Percentiles rank a stretch among this genome's conserved stretches.
Evolutionary conservation across 2,888 invertebrate species (phyloP).

Genomic region (Tiliacea aurago): DNA sequence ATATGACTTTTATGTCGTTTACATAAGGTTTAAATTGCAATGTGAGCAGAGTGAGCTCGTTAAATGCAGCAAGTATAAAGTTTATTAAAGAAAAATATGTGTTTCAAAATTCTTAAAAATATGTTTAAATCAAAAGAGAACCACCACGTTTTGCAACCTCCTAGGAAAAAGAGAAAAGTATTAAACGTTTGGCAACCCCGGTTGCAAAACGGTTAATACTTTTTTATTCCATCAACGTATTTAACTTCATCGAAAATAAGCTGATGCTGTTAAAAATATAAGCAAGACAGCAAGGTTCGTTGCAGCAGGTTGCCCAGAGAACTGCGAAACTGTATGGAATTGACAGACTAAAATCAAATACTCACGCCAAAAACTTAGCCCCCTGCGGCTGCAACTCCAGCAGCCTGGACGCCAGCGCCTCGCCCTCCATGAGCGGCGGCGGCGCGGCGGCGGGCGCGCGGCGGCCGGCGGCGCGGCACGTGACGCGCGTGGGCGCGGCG

Average conservation of each 20-base stretch:
- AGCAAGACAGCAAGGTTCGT: not conserved
- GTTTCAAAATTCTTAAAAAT: not conserved
- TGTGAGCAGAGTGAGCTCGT: not conserved
- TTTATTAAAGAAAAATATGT: not conserved
- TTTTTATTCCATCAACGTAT: not conserved
- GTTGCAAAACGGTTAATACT: too few relatives aligned
- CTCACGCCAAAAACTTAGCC: conserved; percentile 98
- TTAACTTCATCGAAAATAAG: not conserved
- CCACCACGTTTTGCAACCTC: not conserved
- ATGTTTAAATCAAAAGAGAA: not conserved
- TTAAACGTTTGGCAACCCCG: too few relatives aligned
- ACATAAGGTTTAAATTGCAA: not conserved
- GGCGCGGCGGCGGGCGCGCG: conserved; percentile 93
- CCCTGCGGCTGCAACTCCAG: conserved; percentile 98
- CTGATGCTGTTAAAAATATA: not conserved
- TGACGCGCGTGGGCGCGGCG: conserved; percentile 98
- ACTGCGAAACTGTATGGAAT: not conserved
- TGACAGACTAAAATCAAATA: conserved; percentile 42
- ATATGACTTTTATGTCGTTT: not conserved
- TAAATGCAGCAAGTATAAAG: not conserved
- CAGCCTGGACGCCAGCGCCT: conserved; percentile 98
- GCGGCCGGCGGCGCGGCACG: conserved; percentile 93
- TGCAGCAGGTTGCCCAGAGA: not conserved
- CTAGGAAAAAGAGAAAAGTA: not conserved
- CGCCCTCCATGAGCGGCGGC: conserved; percentile 99